A percentile compares a stretch with the other conserved stretches of the same genome.
These are phyloP conservation scores for Anoplopoma fimbria DNA, from an alignment of 2,113 vertebrate genomes.

Conservation along the genomic window DNA sequence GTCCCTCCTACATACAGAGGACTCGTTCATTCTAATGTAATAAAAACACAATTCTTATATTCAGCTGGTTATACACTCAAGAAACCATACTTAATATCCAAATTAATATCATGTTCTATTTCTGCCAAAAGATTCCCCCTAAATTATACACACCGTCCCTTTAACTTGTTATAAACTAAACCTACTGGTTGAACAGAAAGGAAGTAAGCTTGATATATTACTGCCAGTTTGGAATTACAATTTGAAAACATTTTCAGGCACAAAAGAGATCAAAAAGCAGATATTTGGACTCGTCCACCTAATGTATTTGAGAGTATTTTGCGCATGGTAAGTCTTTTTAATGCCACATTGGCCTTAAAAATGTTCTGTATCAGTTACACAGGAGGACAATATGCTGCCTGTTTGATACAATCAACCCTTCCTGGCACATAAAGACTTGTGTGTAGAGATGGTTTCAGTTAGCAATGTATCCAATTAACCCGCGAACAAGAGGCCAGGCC, in stretches of 20 bases:
- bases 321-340: slow-evolving; percentile 31
- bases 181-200: slow-evolving; percentile 35
- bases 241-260: background rate
- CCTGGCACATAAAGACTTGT: slow-evolving; percentile 40
- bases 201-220: slow-evolving; percentile 54
- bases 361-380: slow-evolving; percentile 69
- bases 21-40: background rate
- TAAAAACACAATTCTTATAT: background rate
- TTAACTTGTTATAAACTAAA: background rate
- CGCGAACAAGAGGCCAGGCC: slow-evolving; percentile 24
- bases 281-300: slow-evolving; percentile 31
- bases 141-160: background rate
- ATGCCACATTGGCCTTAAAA: slow-evolving; percentile 37
- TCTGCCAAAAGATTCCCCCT: background rate
- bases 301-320: slow-evolving; percentile 41
- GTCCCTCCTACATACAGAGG: background rate
- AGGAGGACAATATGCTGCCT: slow-evolving; percentile 69
- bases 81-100: background rate
- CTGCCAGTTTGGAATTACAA: background rate
- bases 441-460: slow-evolving; percentile 56
- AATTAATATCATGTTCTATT: background rate
- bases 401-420: slow-evolving; percentile 69
- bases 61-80: background rate
- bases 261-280: slow-evolving; percentile 4
- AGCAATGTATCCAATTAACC: slow-evolving; percentile 58